Conservation (phyloP, 2,797 vertebrate genomes). For the Pipistrellus pipistrellus region DNA sequence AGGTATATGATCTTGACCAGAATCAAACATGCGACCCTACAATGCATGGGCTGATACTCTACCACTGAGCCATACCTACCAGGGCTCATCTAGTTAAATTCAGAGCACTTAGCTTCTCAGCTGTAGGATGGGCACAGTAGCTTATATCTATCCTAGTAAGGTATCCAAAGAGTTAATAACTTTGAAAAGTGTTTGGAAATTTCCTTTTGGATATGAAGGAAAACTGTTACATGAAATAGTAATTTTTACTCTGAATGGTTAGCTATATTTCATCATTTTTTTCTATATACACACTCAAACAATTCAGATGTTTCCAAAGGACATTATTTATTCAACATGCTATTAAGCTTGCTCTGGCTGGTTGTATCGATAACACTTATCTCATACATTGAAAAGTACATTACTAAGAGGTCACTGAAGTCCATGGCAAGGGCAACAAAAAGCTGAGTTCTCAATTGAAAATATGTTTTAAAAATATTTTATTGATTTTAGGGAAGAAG, state of each 20-base stretch:
- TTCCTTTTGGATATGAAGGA: slow-evolving; percentile 54
- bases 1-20: no score
- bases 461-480: slow-evolving; percentile 55
- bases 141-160: background rate
- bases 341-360: slow-evolving; percentile 29
- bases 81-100: background rate
- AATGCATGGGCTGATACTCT: no score
- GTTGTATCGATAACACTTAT: slow-evolving; percentile 69
- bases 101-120: slow-evolving; percentile 2
- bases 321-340: slow-evolving; percentile 71
- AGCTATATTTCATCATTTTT: slow-evolving; percentile 66
- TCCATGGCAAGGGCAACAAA: slow-evolving; percentile 48
- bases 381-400: slow-evolving; percentile 57
- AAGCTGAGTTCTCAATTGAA: slow-evolving; percentile 51
- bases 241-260: slow-evolving; percentile 50
- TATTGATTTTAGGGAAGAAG: no score
- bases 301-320: slow-evolving; percentile 64
- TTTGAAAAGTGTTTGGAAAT: slow-evolving; percentile 57
- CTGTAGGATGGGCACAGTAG: background rate
- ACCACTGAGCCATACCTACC: no score
- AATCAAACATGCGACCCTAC: no score
- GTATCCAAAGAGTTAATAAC: slow-evolving; percentile 9
- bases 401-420: slow-evolving; percentile 42
- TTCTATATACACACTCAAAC: slow-evolving; percentile 65
- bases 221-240: slow-evolving; percentile 56